Base-by-base conservation (phyloP, 2,113 vertebrate genomes). In the Esox niger region DNA sequence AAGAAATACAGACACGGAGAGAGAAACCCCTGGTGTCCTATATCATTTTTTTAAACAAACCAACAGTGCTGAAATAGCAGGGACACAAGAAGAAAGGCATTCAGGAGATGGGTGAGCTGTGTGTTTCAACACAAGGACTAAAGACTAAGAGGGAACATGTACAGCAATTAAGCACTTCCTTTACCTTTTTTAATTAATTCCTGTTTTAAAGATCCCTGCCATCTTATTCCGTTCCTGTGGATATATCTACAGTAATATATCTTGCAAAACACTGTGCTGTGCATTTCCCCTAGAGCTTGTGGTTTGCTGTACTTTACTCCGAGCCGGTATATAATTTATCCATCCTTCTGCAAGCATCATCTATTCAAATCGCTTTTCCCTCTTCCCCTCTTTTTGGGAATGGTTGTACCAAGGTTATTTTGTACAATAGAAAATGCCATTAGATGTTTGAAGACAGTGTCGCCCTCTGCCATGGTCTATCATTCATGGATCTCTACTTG, bases 31-130 rank as follows among this genome's bases (percentile, higher is more conserved):
- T 80, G 64, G 66, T 78, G 46, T 79, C 63, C 65, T 77, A 15
- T 74, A 81, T 88, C 80, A 75, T 65, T 58, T 66, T 79, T 46
- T 55, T n/a, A n/a, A n/a, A 80, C 73, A 88, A 84, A 89, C 75
- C 70, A 58, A 70, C 78, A 78, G 73, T 69, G 74, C 74, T 73
- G 73, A 76, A 77, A 47, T 69, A 74, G 75, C 68, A 77, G 66
- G 71, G 79, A 75, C n/a, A n/a, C 75, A 89, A 77, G 80, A 71
- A 63, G 56, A 29, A 58, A 49, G 9, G 9, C 67, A 74, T 75
- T 75, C 80, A 79, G 72, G 70, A 68, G 57, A 63, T 59, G 55
- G 73, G 57, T 71, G 71, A 31, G 30, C 56, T 33, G 46, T 68
- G 64, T 77, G 52, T 78, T 75, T 72, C 52, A 33, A 54, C 62